Percentiles rank a stretch among this genome's conserved stretches.
Conservation (phyloP, 2,888 invertebrate species). For the Aplocera efformata region DNA sequence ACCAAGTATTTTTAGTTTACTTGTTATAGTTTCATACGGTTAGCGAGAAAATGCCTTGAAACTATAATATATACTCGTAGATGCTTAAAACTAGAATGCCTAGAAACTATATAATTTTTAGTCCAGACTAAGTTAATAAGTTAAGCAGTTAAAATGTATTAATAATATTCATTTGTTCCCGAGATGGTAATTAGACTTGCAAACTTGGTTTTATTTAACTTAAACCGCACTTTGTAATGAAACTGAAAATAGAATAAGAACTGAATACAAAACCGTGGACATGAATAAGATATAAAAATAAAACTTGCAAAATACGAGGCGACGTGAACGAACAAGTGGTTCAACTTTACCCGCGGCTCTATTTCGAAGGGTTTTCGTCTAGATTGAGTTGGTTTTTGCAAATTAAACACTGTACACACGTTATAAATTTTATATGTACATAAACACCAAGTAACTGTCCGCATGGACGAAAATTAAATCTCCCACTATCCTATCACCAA, state of each 20-base stretch:
- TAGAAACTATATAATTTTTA: too few species aligned
- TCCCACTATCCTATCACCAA: too few species aligned
- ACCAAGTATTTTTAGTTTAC: conserved; percentile 11
- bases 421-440: too few species aligned
- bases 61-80: too few species aligned
- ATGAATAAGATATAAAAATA: conserved; percentile 22
- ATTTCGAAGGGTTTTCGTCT: conserved; percentile 5
- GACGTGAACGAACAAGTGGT: conserved; percentile 10
- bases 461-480: too few species aligned
- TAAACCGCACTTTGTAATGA: background rate
- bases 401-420: too few species aligned
- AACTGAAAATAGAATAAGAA: conserved; percentile 6
- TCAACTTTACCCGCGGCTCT: conserved; percentile 10
- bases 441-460: too few species aligned
- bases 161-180: background rate
- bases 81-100: too few species aligned
- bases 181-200: background rate
- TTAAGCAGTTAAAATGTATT: too few species aligned
- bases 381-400: conserved; percentile 8
- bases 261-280: conserved; percentile 12
- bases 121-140: too few species aligned
- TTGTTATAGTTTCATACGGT: background rate
- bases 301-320: conserved; percentile 17
- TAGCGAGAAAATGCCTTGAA: too few species aligned
- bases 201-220: too few species aligned